A percentile compares a stretch with the other conserved stretches of the same genome.
Evolutionary conservation across 2,797 vertebrate genomes (phyloP).

Genomic region (Intellagama lesueurii): DNA sequence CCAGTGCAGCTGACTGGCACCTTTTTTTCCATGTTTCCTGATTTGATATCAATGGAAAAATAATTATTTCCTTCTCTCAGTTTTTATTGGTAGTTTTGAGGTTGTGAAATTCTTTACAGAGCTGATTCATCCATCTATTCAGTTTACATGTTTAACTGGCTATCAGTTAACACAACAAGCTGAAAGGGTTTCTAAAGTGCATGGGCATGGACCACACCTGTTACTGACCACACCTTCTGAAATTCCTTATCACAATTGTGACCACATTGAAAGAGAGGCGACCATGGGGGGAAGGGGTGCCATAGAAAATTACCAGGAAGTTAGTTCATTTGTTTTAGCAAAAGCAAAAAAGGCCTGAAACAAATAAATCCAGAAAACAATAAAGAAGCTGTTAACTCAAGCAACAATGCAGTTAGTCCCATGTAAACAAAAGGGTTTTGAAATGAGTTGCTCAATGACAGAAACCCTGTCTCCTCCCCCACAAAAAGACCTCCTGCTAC

Average conservation of each 20-base stretch:
- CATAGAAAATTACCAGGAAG: neutral
- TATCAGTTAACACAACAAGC: neutral
- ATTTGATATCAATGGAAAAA: neutral
- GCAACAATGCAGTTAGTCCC: neutral
- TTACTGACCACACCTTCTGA: neutral
- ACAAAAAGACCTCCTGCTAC: neutral
- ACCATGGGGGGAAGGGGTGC: rapidly evolving
- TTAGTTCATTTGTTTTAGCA: neutral
- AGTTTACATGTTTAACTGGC: constrained; percentile 30
- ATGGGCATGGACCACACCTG: constrained; percentile 12
- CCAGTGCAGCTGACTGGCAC: neutral
- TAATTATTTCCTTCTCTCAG: neutral
- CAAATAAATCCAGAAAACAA: neutral
- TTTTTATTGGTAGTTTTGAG: constrained; percentile 7
- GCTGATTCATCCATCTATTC: neutral
- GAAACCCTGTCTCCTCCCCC: neutral
- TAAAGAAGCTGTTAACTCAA: neutral
- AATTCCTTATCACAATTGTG: constrained; percentile 24
- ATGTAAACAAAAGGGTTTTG: neutral
- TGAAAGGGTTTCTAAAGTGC: neutral
- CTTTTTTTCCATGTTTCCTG: neutral
- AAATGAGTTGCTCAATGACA: neutral
- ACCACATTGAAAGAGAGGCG: neutral
- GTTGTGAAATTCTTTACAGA: neutral
- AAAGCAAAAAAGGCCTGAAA: neutral